These are phyloP conservation scores for Cryptus viduatorius DNA, from an alignment of 2,888 invertebrate genomes.

Conservation along the genomic window DNA sequence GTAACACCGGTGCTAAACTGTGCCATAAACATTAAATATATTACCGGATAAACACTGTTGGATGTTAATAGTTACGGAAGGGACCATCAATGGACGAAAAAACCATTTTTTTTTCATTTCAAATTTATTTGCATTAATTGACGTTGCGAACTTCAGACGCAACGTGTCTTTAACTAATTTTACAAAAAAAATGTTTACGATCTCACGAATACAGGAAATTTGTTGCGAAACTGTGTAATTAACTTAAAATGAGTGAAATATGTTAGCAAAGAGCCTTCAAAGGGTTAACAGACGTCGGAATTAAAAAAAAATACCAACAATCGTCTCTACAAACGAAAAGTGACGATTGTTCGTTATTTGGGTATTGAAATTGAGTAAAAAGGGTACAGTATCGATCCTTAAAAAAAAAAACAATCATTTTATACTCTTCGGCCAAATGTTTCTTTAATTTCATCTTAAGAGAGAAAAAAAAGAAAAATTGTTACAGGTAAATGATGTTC, in stretches of 20 bases:
- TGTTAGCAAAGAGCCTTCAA: not conserved
- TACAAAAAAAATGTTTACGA: not conserved
- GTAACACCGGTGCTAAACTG: not conserved
- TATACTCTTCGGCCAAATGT: constrained; percentile 39
- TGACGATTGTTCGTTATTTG: not conserved
- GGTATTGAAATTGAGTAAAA: constrained; percentile 13
- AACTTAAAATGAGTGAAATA: not conserved
- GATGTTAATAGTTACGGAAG: not conserved
- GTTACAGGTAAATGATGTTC: constrained; percentile 25
- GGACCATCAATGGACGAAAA: too few species aligned
- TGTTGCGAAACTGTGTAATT: not conserved
- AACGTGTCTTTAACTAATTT: too few species aligned
- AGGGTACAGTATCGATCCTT: not conserved
- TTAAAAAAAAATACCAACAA: not conserved
- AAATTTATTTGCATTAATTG: too few species aligned
- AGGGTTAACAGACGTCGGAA: constrained; percentile 11
- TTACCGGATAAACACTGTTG: constrained; percentile 1
- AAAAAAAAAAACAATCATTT: constrained; percentile 13
- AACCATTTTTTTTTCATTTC: too few species aligned
- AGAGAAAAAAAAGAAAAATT: not conserved
- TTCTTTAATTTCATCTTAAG: constrained; percentile 21
- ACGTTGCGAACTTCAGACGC: too few species aligned
- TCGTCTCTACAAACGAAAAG: not conserved
- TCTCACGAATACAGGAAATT: not conserved
- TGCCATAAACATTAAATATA: constrained; percentile 1